A percentile compares a stretch with the other conserved stretches of the same genome.
Evolutionary conservation across 2,113 vertebrate species (phyloP).

Genomic region (Oncorhynchus nerka): DNA sequence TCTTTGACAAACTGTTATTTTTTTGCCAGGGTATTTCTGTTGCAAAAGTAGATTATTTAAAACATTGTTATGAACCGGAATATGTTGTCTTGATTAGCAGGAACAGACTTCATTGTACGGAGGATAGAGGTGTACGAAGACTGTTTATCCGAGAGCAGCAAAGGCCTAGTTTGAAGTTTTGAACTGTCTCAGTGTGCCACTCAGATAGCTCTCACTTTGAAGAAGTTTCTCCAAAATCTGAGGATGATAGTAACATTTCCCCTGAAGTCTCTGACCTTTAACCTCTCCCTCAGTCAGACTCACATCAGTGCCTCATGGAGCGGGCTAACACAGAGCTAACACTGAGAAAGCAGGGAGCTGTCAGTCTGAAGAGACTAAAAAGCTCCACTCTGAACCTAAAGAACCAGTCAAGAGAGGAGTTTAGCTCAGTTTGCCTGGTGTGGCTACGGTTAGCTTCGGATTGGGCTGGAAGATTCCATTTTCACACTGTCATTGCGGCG

Average conservation of each 20-base stretch:
- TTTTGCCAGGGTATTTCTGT: slow-evolving; percentile 54
- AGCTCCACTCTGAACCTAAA: slow-evolving; percentile 13
- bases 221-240: slow-evolving; percentile 21
- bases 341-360: slow-evolving; percentile 27
- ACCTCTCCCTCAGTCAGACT: slow-evolving; percentile 17
- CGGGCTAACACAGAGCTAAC: background rate
- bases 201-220: slow-evolving; percentile 22
- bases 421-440: slow-evolving; percentile 51
- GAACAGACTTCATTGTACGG: slow-evolving; percentile 39
- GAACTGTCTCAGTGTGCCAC: background rate
- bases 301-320: slow-evolving; percentile 1
- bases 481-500: slow-evolving; percentile 63
- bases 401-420: slow-evolving; percentile 17
- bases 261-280: slow-evolving; percentile 18
- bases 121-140: slow-evolving; percentile 38
- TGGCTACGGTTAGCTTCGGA: slow-evolving; percentile 17
- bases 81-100: slow-evolving; percentile 37
- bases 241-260: slow-evolving; percentile 24
- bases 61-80: slow-evolving; percentile 10
- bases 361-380: slow-evolving; percentile 27
- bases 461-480: slow-evolving; percentile 65
- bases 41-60: slow-evolving; percentile 26
- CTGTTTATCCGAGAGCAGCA: slow-evolving; percentile 33
- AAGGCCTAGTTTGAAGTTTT: slow-evolving; percentile 34
- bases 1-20: slow-evolving; percentile 57